Evolutionary conservation across 2,888 invertebrate species (phyloP).

Genomic region (Rhaphigaster nebulosa): DNA sequence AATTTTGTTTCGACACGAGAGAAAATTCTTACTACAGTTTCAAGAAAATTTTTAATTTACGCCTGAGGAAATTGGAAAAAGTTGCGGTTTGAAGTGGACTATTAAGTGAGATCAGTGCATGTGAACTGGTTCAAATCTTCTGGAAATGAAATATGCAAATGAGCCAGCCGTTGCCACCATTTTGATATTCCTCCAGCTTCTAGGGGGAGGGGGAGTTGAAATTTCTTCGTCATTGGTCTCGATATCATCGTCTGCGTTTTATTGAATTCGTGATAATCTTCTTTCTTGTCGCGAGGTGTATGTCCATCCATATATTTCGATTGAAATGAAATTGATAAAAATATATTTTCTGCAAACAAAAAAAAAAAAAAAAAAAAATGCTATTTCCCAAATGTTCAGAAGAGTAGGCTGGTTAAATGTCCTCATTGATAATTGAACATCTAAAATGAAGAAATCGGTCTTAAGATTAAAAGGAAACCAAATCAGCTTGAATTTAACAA

Average conservation of each 20-base stretch:
- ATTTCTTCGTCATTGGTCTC: conserved; percentile 23
- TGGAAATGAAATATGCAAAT: conserved; percentile 35
- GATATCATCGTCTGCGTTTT: neutral
- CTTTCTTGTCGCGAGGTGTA: neutral
- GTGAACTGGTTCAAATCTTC: conserved; percentile 32
- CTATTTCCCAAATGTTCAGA: no score
- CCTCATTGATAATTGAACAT: no score
- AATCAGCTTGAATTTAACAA: no score
- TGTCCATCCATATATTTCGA: neutral
- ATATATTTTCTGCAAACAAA: no score
- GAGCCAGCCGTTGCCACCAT: conserved; percentile 32
- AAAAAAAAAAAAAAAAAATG: no score
- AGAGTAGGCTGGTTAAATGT: no score
- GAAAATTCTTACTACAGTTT: neutral
- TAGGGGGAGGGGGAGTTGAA: neutral
- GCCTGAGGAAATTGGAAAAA: conserved; percentile 22
- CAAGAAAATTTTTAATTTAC: conserved; percentile 16
- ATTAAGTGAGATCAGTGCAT: conserved; percentile 24
- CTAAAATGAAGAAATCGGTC: no score
- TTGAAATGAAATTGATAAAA: neutral
- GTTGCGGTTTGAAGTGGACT: conserved; percentile 21
- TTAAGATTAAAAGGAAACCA: no score
- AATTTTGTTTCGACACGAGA: neutral
- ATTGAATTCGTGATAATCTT: conserved; percentile 22
- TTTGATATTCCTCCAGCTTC: conserved; percentile 28